A percentile compares a stretch with the other conserved stretches of the same genome.
Evolutionary conservation across 2,797 vertebrate species (phyloP).

Genomic region (Spinus olivaceus): DNA sequence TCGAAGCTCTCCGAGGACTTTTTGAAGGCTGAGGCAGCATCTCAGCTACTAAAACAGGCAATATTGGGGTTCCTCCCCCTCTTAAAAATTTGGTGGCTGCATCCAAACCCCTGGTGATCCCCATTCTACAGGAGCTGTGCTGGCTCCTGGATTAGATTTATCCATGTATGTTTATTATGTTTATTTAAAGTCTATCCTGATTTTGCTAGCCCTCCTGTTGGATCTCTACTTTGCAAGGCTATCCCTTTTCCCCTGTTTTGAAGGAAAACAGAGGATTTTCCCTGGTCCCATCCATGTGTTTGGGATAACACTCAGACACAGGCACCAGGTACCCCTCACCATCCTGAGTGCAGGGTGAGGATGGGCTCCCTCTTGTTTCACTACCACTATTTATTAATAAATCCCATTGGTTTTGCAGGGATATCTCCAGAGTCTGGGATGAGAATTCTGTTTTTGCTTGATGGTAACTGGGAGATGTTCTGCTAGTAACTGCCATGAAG

Average conservation of each 20-base stretch:
- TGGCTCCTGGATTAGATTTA: background rate
- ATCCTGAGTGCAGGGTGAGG: rapidly evolving
- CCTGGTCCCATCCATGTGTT: rapidly evolving
- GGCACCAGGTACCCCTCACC: background rate
- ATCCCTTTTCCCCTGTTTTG: background rate
- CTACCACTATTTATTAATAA: background rate
- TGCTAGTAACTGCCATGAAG: background rate
- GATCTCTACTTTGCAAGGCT: background rate
- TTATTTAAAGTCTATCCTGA: background rate
- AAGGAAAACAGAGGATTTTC: background rate
- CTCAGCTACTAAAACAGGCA: background rate
- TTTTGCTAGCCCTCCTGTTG: rapidly evolving
- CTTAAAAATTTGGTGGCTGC: background rate
- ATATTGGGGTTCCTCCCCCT: rapidly evolving
- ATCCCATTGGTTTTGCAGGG: background rate
- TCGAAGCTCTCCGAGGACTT: rapidly evolving
- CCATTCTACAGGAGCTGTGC: background rate
- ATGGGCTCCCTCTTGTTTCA: background rate
- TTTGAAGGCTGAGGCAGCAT: background rate
- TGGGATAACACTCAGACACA: background rate
- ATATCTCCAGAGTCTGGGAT: rapidly evolving
- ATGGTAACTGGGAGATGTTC: background rate
- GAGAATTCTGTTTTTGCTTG: background rate
- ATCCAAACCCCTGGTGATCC: background rate
- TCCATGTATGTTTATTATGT: background rate